Evolutionary conservation across 1,140 invertebrate genomes (phyloP), one percentile per base, ranked within the genome.

Genomic region (Drosophila ercepeae): DNA sequence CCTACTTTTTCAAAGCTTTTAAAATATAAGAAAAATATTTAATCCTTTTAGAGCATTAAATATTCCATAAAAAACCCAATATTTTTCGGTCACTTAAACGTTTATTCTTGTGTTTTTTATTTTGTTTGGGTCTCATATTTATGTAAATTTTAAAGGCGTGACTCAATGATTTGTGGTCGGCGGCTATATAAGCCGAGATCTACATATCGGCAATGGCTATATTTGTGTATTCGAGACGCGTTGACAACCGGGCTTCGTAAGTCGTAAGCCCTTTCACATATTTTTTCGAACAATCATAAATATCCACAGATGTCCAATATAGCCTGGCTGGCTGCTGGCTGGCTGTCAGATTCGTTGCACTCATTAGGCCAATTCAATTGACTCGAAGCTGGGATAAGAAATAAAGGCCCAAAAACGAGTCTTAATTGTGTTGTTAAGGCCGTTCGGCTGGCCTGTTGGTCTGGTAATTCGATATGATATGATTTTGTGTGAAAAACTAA

Each of bases 341-440:
- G 29, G 60, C 78, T 83, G 81, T 86, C 82, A 77, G 60, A 81
- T 81, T 86, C 81, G 81, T 86, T 88, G 76, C 77, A 86, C 63
- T 86, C 77, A 86, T 86, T 86, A 86, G 81, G 73, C 73, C 82
- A 74, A 77, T 86, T 86, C 39, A 84, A 73, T 73, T 86, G 79
- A 32, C 52, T 42, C n/a, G 57, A 64, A 73, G 41, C 59, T 50
- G 57, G 67, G n/a, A 16, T 13, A 8, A 41, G 3, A 42, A 39
- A 45, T 53, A 65, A 74, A 45, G 57, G 69, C 27, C 3, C 7
- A 11, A 53, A 77, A 78, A 72, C 76, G 61, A 69, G 72, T 59
- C 59, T 60, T 84, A 76, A 86, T 86, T 78, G 81, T 79, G 81
- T 75, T 84, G 79, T 72, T 75, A 75, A 83, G 74, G 78, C 72